Evolutionary conservation across 2,888 invertebrate genomes (phyloP).

Genomic region (Eupithecia subumbrata): DNA sequence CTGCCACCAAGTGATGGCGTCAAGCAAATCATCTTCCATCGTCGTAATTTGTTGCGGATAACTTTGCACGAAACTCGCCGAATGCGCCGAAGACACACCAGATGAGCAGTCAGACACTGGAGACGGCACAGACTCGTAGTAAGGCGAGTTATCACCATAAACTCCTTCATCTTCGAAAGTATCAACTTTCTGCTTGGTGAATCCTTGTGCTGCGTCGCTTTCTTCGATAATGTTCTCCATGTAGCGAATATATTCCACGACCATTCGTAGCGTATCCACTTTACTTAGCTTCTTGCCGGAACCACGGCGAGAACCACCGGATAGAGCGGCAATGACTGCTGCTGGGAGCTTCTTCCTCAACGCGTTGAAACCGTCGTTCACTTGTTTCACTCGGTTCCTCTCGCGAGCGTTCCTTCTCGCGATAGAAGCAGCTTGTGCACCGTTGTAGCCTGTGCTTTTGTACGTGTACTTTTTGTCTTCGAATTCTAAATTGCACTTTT

Average conservation of each 20-base stretch:
- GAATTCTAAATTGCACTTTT: conserved; percentile 62
- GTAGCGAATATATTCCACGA: conserved; percentile 95
- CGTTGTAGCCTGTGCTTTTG: conserved; percentile 79
- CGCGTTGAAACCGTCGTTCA: conserved; percentile 95
- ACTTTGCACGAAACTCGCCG: conserved; percentile 55
- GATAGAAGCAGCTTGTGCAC: conserved; percentile 91
- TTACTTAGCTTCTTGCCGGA: conserved; percentile 94
- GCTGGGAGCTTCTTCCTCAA: conserved; percentile 93
- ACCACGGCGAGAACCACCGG: conserved; percentile 87
- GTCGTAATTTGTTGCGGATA: conserved; percentile 82
- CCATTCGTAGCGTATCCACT: conserved; percentile 95
- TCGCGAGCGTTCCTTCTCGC: conserved; percentile 97
- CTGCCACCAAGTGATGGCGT: conserved; percentile 92
- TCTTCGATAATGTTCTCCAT: conserved; percentile 90
- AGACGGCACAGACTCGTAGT: conserved; percentile 83
- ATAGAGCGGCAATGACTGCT: conserved; percentile 88
- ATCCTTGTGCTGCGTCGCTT: conserved; percentile 83
- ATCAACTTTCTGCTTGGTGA: conserved; percentile 45
- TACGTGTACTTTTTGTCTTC: conserved; percentile 86
- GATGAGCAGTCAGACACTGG: conserved; percentile 88
- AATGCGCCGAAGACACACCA: conserved; percentile 76
- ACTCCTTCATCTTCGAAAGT: conserved; percentile 69
- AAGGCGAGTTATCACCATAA: conserved; percentile 70
- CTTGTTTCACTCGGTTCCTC: conserved; percentile 96
- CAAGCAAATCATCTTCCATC: conserved; percentile 92